phyloP scores from a whole-genome alignment of 2,888 invertebrate genomes.

The Acanthococcus lagerstroemiae region DNA sequence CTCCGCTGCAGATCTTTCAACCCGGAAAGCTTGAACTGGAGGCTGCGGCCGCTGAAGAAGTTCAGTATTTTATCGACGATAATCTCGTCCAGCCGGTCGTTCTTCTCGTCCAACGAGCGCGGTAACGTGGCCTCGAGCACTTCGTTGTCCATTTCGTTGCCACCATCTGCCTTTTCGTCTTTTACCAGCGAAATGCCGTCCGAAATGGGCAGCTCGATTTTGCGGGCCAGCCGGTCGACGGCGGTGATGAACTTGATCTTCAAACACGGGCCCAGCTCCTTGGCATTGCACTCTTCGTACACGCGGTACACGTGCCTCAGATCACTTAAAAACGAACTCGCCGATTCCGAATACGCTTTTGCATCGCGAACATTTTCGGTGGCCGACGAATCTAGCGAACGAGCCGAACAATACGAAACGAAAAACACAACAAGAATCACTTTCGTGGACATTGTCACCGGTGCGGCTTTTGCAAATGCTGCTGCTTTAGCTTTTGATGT shows the following conservation, averaged over 20 bases:
- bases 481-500: no score
- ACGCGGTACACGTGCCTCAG: conserved; percentile 32
- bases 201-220: conserved; percentile 52
- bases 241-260: conserved; percentile 69
- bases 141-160: conserved; percentile 44
- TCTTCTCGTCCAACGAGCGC: conserved; percentile 59
- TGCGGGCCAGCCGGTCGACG: conserved; percentile 52
- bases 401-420: background rate
- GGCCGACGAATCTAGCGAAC: background rate
- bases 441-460: conserved; percentile 16
- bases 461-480: no score
- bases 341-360: conserved; percentile 4
- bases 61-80: conserved; percentile 62
- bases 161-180: conserved; percentile 43
- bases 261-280: conserved; percentile 55
- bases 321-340: conserved; percentile 14
- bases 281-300: conserved; percentile 67
- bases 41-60: conserved; percentile 67
- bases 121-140: conserved; percentile 64
- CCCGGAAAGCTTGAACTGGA: conserved; percentile 66
- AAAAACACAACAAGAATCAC: conserved; percentile 6
- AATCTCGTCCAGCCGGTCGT: conserved; percentile 45
- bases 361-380: conserved; percentile 1
- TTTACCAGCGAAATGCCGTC: conserved; percentile 68
- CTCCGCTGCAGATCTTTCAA: conserved; percentile 51